Base-by-base conservation (phyloP, 2,113 vertebrate genomes). In the Halichoeres trimaculatus region DNA sequence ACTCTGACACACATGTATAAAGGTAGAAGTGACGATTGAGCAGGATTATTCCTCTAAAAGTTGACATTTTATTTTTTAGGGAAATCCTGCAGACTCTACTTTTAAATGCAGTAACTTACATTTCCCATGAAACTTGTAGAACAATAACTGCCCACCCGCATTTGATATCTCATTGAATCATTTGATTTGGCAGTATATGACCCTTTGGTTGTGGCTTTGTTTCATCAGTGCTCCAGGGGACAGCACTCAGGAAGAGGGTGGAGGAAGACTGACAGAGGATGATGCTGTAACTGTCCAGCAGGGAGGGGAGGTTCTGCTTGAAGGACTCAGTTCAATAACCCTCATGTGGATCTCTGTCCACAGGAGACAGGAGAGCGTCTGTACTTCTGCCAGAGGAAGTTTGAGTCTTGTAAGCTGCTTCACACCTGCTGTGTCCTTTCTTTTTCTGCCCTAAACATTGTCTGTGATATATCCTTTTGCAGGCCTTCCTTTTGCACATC, bases 371-470 rank as follows among this genome's bases (percentile, higher is more conserved):
- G 77, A 87, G 55, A 76, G 81, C 72, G 84, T 84, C 80, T 86
- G 43, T 70, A 62, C 72, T 61, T 41, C 52, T 53, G 88, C 77
- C 86, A 78, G 58, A 34, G 64, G 53, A 63, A 35, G 48, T 59
- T 56, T 77, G 80, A 85, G 11, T 13, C 48, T 52, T 79, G 80
- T 85, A 81, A 89, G 88, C 81, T 90, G 90, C 81, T 70, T 78
- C 66, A 87, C 89, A 92, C 92, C 92, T 91, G 89, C 84, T 84
- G 74, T 57, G 69, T 12, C 26, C 43, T 58, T 30, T 52, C 24
- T 53, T 14, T 23, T 64, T 65, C 47, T 17, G 34, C 62, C 38
- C 52, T 66, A 24, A 13, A 17, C 43, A 17, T 45, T 4, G 17
- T 14, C 17, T 8, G 16, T 5, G 3, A 17, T 54, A 40, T 36